Evolutionary conservation across 2,113 vertebrate genomes (phyloP).

Genomic region (Rattus norvegicus): DNA sequence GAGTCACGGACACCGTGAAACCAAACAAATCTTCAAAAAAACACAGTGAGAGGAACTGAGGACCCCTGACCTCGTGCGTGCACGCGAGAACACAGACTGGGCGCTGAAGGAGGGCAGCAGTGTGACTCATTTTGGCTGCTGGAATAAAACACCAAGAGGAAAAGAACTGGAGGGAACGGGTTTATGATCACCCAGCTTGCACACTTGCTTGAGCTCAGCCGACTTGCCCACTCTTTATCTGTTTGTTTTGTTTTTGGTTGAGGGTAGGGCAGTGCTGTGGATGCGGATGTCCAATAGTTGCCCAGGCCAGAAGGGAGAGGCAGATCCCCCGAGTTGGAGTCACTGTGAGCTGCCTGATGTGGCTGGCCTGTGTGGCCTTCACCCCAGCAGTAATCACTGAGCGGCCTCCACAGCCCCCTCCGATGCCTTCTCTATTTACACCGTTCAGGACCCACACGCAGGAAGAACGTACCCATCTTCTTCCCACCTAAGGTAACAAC

Average conservation of each 20-base stretch:
- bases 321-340: not conserved
- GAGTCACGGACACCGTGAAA: too few relatives aligned
- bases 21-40: too few relatives aligned
- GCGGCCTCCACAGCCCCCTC: too few relatives aligned
- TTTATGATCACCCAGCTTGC: not conserved
- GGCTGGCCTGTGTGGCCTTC: too few relatives aligned
- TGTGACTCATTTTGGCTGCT: not conserved
- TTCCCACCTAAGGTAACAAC: not conserved
- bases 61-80: not conserved
- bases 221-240: not conserved
- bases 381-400: not conserved
- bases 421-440: not conserved
- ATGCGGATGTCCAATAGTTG: not conserved
- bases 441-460: not conserved
- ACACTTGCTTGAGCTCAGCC: not conserved
- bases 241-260: not conserved
- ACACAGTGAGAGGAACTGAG: not conserved
- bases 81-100: too few relatives aligned
- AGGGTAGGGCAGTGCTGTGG: not conserved
- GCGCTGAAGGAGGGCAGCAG: not conserved
- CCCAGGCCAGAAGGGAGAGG: not conserved
- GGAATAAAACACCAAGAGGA: not conserved
- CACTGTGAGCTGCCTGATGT: not conserved
- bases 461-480: not conserved
- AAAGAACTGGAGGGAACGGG: not conserved